These are phyloP conservation scores for Macrobrachium rosenbergii DNA, from an alignment of 1,140 invertebrate genomes.

Conservation along the genomic window DNA sequence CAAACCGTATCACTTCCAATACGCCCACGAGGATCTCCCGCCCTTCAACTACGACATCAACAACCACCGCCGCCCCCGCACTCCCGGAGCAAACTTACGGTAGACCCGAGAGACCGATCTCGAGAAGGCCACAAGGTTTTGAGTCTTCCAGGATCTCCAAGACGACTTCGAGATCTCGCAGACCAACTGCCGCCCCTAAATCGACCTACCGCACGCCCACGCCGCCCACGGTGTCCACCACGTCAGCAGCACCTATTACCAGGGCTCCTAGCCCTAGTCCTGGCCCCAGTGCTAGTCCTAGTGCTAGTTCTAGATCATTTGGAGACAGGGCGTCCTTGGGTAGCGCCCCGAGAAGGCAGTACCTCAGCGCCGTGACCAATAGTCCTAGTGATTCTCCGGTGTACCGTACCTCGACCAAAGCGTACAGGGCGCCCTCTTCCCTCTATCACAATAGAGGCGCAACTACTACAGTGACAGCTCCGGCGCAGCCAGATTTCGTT, in stretches of 20 bases:
- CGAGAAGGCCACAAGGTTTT: slow-evolving; percentile 19
- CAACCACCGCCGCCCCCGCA: not conserved
- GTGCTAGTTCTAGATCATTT: slow-evolving; percentile 2
- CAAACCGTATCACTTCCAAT: not conserved
- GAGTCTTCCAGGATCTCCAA: slow-evolving; percentile 28
- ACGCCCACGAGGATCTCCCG: not conserved
- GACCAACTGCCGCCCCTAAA: not conserved
- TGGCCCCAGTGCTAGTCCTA: no score
- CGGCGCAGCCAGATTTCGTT: slow-evolving; percentile 60
- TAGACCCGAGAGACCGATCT: not conserved
- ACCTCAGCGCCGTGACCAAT: not conserved
- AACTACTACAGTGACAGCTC: slow-evolving; percentile 51
- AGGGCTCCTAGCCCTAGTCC: not conserved
- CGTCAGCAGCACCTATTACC: slow-evolving; percentile 14
- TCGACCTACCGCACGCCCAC: slow-evolving; percentile 36
- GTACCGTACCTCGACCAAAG: slow-evolving; percentile 61
- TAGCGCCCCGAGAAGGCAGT: not conserved
- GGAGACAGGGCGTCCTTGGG: not conserved
- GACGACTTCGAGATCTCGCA: not conserved
- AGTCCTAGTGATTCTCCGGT: slow-evolving; percentile 44
- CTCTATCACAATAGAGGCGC: slow-evolving; percentile 44
- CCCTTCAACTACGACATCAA: not conserved
- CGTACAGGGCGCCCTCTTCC: slow-evolving; percentile 60
- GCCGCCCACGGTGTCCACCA: slow-evolving; percentile 6
- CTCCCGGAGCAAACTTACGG: not conserved